Conservation (phyloP, 2,888 invertebrate genomes). For the Aspidapion aeneum region DNA sequence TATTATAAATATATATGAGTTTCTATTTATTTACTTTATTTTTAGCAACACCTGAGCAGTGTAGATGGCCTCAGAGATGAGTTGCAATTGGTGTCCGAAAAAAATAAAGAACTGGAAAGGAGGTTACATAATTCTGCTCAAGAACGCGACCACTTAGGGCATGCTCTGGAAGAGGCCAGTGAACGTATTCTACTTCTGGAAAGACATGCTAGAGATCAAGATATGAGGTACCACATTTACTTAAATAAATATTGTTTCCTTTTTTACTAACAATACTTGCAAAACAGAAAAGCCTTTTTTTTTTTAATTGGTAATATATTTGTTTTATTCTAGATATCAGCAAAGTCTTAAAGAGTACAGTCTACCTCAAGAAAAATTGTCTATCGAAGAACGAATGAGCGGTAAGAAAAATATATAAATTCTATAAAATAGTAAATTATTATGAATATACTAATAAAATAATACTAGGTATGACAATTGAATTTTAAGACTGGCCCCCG, state of each 20-base stretch:
- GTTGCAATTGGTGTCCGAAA: constrained; percentile 77
- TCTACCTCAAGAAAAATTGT: constrained; percentile 43
- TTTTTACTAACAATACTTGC: not conserved
- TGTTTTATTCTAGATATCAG: constrained; percentile 24
- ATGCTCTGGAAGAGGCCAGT: constrained; percentile 84
- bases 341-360: constrained; percentile 42
- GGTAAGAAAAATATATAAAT: no score
- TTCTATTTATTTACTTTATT: not conserved
- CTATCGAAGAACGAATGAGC: constrained; percentile 47
- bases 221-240: constrained; percentile 46
- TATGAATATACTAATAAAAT: no score
- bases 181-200: constrained; percentile 85
- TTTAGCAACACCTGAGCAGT: constrained; percentile 86
- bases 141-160: constrained; percentile 76
- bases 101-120: constrained; percentile 81
- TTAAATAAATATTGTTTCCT: no score
- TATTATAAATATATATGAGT: no score
- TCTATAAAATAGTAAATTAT: no score
- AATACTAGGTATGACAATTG: no score
- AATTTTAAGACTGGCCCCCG: no score
- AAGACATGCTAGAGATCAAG: constrained; percentile 78
- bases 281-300: not conserved
- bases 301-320: not conserved
- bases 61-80: constrained; percentile 85
- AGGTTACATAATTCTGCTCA: constrained; percentile 66